phyloP scores from a whole-genome alignment of 2,888 invertebrate species.

The Heliconius hortense region DNA sequence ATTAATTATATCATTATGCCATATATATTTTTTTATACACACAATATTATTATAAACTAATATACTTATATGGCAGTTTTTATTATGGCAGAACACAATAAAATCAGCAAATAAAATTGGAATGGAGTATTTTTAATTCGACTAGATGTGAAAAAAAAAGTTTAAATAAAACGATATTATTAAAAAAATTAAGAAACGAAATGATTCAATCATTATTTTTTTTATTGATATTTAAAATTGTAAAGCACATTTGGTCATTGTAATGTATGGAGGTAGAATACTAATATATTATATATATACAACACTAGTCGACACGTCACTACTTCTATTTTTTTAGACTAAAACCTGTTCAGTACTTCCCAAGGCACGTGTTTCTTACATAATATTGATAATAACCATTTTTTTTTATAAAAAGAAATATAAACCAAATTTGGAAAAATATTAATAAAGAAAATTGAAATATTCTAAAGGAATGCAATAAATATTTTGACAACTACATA shows the following conservation, averaged over 20 bases:
- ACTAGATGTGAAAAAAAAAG: constrained; percentile 5
- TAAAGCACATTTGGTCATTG: constrained; percentile 37
- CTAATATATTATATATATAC: constrained; percentile 7
- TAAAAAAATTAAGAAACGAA: neutral
- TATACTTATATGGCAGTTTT: neutral
- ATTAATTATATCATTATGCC: too few species aligned
- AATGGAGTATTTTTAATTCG: constrained; percentile 5
- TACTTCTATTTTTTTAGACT: constrained; percentile 5
- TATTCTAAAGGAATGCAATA: neutral
- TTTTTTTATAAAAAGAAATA: neutral
- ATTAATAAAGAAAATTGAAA: neutral
- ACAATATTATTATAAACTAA: neutral
- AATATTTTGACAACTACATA: neutral
- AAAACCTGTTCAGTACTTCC: constrained; percentile 16
- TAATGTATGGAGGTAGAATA: constrained; percentile 34
- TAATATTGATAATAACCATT: neutral
- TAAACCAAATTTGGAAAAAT: neutral
- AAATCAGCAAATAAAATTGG: neutral
- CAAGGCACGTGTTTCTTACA: constrained; percentile 8
- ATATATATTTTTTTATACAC: neutral
- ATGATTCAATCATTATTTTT: constrained; percentile 7
- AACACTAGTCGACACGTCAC: constrained; percentile 9
- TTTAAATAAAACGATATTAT: too few species aligned
- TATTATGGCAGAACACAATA: neutral
- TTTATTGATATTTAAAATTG: constrained; percentile 21